phyloP scores from a whole-genome alignment of 2,113 vertebrate genomes.

The Danio rerio region GRCz12tu NC_133191.1:45644001-45644500 shows the following conservation, averaged over 20 bases:
- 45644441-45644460: neutral
- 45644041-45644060: too few relatives aligned
- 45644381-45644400: constrained; percentile 26
- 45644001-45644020: too few relatives aligned
- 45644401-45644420: constrained; percentile 35
- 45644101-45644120: too few relatives aligned
- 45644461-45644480: constrained; percentile 42
- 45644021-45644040: too few relatives aligned
- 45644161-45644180: constrained; percentile 77
- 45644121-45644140: too few relatives aligned
- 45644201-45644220: constrained; percentile 79
- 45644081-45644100: too few relatives aligned
- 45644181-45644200: constrained; percentile 77
- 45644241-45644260: constrained; percentile 52
- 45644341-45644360: neutral
- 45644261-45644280: neutral
- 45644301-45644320: constrained; percentile 1
- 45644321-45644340: constrained; percentile 34
- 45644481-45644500: constrained; percentile 45
- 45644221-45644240: constrained; percentile 74
- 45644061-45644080: too few relatives aligned
- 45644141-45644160: neutral
- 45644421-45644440: constrained; percentile 7
- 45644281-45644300: neutral
- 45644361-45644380: constrained; percentile 18